phyloP scores from a whole-genome alignment of 2,888 invertebrate species.

The Macroteleia sp. region DNA sequence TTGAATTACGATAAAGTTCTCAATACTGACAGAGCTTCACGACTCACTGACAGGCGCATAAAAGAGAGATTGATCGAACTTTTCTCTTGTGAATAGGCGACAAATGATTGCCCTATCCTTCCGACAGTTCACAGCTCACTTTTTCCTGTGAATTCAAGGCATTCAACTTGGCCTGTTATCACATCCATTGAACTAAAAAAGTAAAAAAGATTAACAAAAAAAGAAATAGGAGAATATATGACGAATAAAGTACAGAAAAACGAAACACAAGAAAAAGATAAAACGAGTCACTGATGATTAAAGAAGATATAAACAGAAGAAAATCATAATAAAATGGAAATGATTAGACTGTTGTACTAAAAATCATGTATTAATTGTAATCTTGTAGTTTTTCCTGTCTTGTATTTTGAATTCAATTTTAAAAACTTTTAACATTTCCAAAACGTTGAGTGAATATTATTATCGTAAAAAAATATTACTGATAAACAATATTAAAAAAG shows the following conservation, averaged over 20 bases:
- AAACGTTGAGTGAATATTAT: too few species aligned
- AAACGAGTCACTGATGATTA: slow-evolving; percentile 24
- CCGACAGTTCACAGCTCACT: slow-evolving; percentile 54
- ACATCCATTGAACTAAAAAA: slow-evolving; percentile 45
- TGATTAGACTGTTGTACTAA: too few species aligned
- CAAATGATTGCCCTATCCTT: slow-evolving; percentile 67
- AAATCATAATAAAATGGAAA: slow-evolving; percentile 29
- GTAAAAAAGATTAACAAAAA: slow-evolving; percentile 26
- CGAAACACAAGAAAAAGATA: neutral
- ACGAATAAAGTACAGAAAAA: slow-evolving; percentile 2
- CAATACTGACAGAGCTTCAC: slow-evolving; percentile 58
- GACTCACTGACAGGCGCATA: slow-evolving; percentile 69
- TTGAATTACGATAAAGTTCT: slow-evolving; percentile 66
- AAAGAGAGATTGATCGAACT: slow-evolving; percentile 72
- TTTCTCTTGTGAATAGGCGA: slow-evolving; percentile 68
- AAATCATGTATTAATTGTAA: too few species aligned
- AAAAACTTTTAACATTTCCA: too few species aligned
- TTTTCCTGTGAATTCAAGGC: slow-evolving; percentile 54
- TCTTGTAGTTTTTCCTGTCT: too few species aligned
- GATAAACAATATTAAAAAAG: too few species aligned
- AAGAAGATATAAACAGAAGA: slow-evolving; percentile 18
- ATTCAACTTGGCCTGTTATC: slow-evolving; percentile 57
- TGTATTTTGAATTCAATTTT: too few species aligned
- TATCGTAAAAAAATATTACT: too few species aligned
- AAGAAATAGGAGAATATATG: slow-evolving; percentile 21